Evolutionary conservation across 2,888 invertebrate species (phyloP).

Genomic region (Chydorus sphaericus): DNA sequence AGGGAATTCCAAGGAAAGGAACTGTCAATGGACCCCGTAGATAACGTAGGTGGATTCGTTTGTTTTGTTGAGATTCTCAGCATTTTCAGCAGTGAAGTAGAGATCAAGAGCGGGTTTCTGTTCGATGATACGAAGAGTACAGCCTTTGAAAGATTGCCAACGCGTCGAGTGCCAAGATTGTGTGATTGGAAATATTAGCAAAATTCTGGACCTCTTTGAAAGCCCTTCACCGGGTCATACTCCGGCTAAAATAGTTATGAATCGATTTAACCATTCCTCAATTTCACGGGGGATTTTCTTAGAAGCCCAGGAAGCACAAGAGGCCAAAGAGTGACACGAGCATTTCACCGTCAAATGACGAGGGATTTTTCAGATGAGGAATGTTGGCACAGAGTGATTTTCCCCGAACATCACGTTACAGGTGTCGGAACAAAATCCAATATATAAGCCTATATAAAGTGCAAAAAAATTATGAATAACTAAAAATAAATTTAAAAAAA

Average conservation of each 20-base stretch:
- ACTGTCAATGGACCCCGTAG: background rate
- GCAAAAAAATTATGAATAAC: too few species aligned
- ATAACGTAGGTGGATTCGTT: background rate
- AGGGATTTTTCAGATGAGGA: background rate
- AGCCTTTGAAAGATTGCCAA: background rate
- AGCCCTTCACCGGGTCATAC: background rate
- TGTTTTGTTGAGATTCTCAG: background rate
- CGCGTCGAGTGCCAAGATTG: background rate
- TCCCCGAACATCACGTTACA: background rate
- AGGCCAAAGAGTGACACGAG: background rate
- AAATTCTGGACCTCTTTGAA: background rate
- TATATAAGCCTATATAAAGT: too few species aligned
- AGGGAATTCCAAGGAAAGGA: background rate
- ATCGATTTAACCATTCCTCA: background rate
- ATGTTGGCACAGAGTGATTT: background rate
- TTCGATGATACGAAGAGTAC: background rate
- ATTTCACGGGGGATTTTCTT: background rate
- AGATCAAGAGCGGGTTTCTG: background rate
- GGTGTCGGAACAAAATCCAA: background rate
- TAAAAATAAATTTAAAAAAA: too few species aligned
- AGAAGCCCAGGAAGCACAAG: background rate
- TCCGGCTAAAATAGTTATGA: background rate
- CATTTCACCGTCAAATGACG: background rate
- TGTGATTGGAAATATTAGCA: background rate
- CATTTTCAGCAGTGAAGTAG: background rate